These are phyloP conservation scores for Melanocharis versteri DNA, from an alignment of 2,113 vertebrate genomes.

Conservation along the genomic window DNA sequence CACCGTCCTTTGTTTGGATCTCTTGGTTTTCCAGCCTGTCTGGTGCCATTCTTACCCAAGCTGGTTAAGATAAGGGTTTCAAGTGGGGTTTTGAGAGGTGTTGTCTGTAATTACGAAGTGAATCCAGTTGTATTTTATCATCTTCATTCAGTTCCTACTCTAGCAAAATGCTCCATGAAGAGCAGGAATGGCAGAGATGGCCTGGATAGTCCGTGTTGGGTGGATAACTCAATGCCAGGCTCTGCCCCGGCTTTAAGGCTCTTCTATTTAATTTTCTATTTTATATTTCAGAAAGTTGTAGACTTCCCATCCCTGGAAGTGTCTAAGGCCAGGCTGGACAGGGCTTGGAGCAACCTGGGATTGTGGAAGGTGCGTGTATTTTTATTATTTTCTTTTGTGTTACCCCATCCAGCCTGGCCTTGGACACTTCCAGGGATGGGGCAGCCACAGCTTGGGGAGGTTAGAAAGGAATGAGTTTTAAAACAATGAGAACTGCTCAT, in stretches of 20 bases:
- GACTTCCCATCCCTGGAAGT: neutral
- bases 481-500: neutral
- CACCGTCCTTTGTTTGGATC: neutral
- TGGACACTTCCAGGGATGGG: neutral
- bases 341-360: neutral
- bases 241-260: neutral
- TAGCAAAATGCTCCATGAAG: neutral
- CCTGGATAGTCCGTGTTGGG: rapidly evolving
- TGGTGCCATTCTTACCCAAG: neutral
- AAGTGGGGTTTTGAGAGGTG: neutral
- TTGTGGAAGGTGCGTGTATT: neutral
- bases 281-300: neutral
- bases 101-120: neutral
- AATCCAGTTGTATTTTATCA: neutral
- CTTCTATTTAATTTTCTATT: neutral
- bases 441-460: neutral
- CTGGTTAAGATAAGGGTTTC: neutral
- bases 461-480: neutral
- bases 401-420: neutral
- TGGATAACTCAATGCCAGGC: neutral
- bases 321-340: neutral
- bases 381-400: neutral
- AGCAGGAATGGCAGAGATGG: neutral
- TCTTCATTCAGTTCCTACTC: neutral
- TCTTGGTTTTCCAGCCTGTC: neutral